A percentile compares a stretch with the other conserved stretches of the same genome.
These are phyloP conservation scores for Parelbella ahira DNA, from an alignment of 2,888 invertebrate genomes.

Conservation along the genomic window DNA sequence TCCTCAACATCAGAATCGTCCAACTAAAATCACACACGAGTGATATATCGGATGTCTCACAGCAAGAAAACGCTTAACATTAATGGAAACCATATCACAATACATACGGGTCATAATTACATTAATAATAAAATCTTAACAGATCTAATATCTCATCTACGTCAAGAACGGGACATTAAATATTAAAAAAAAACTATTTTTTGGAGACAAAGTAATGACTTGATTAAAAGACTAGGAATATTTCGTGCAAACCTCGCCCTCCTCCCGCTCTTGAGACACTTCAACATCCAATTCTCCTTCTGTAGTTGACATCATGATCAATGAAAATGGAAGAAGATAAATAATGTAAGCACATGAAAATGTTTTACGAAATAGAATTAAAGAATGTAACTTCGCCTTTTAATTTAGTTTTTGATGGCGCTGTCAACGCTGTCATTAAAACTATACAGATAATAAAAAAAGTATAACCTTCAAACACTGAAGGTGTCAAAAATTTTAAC, in stretches of 20 bases:
- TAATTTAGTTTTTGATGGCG: constrained; percentile 46
- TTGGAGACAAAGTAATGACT: constrained; percentile 23
- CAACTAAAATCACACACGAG: too few species aligned
- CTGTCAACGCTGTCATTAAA: constrained; percentile 42
- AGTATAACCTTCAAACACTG: too few species aligned
- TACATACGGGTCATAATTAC: too few species aligned
- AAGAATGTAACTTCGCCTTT: constrained; percentile 28
- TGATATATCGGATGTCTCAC: too few species aligned
- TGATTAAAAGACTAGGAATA: constrained; percentile 24
- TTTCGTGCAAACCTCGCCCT: constrained; percentile 82
- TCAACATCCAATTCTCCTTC: constrained; percentile 81
- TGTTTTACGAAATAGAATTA: constrained; percentile 45
- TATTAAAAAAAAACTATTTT: too few species aligned
- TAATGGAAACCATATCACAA: too few species aligned
- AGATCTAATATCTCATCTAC: too few species aligned
- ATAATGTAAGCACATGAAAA: constrained; percentile 54
- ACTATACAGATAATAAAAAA: constrained; percentile 36
- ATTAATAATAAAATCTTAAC: too few species aligned
- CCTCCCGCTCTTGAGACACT: constrained; percentile 82
- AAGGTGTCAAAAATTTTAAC: constrained; percentile 28
- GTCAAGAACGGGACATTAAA: too few species aligned
- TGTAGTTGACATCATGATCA: constrained; percentile 77
- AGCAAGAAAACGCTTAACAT: too few species aligned
- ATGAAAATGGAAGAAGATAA: constrained; percentile 33
- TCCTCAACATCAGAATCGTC: constrained; percentile 76